Evolutionary conservation across 2,888 invertebrate genomes (phyloP), one percentile per base, ranked within the genome.

Genomic region (Myathropa florea): DNA sequence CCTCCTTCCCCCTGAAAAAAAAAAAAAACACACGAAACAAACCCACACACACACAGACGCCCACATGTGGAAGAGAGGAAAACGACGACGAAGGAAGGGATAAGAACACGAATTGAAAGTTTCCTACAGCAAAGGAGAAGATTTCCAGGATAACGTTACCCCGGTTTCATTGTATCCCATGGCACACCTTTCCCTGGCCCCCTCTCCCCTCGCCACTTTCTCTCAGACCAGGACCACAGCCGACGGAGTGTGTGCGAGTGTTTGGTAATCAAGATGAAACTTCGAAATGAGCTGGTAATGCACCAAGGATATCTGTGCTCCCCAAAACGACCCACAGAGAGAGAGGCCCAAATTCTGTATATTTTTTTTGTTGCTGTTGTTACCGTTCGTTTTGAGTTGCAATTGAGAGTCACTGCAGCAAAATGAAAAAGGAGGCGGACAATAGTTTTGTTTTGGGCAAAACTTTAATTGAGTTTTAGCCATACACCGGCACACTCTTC

Each of bases 381-480:
- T 86, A 71, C 82, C 73, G 83, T 78, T n/a, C n/a, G n/a, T n/a
- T n/a, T n/a, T n/a, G n/a, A n/a, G n/a, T n/a, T 83, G 83, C 78
- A 86, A 82, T 30, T 71, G 64, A 39, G 10, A 7, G 57, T 33
- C 7, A 33, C 33, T 33, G 53, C 53, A 53, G 3, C 24, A 39
- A 81, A 59, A n/a, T n/a, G n/a, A n/a, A 77, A 80, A 83, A 76
- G 61, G 28, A 63, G 59, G 33, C 26, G 77, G 57, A 86, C 86
- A 86, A 86, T 79, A 86, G 86, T 86, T 86, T 86, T 86, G 78
- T 83, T 82, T 86, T 86, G 86, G 86, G 78, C 86, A 86, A 86
- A 86, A 86, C 83, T 83, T 86, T 86, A 86, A 86, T 86, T 86
- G 86, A 83, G 86, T 86, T 86, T 86, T 75, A 78, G 71, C 78